Conservation (phyloP, 2,888 invertebrate species). For the Eupithecia insigniata region DNA sequence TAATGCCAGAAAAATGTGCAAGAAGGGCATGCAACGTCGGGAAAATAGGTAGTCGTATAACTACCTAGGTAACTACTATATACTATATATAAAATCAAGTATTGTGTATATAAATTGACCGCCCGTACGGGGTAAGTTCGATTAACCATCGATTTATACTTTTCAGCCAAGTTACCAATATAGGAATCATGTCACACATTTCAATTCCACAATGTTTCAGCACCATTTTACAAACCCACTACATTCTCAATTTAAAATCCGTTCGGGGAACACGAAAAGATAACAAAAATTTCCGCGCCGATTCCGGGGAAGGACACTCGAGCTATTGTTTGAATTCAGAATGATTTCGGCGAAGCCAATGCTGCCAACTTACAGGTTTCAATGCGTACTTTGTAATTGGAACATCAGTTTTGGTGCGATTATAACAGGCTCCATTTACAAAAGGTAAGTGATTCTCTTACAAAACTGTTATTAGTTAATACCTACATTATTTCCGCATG, state of each 20-base stretch:
- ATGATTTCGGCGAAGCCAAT: constrained; percentile 74
- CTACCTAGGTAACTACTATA: not conserved
- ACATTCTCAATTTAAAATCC: constrained; percentile 83
- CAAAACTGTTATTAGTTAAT: not conserved
- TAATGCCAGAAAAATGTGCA: not conserved
- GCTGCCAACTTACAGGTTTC: constrained; percentile 42
- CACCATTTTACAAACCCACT: constrained; percentile 69
- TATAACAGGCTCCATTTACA: constrained; percentile 13
- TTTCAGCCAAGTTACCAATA: not conserved
- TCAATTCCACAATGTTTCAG: constrained; percentile 22
- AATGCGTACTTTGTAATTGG: constrained; percentile 35
- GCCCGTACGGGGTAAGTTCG: not conserved
- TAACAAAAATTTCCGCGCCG: constrained; percentile 83
- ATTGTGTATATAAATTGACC: not conserved
- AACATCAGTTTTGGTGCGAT: constrained; percentile 35
- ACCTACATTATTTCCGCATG: not conserved
- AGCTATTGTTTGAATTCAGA: constrained; percentile 80
- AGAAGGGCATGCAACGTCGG: not conserved
- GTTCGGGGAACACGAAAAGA: constrained; percentile 83
- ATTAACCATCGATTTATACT: not conserved
- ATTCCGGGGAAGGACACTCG: constrained; percentile 81
- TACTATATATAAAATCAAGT: not conserved
- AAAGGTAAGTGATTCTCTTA: not conserved
- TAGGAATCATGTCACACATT: not conserved
- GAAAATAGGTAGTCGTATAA: not conserved